These are phyloP conservation scores for Acleris emargana DNA, from an alignment of 2,888 invertebrate genomes.

Conservation along the genomic window DNA sequence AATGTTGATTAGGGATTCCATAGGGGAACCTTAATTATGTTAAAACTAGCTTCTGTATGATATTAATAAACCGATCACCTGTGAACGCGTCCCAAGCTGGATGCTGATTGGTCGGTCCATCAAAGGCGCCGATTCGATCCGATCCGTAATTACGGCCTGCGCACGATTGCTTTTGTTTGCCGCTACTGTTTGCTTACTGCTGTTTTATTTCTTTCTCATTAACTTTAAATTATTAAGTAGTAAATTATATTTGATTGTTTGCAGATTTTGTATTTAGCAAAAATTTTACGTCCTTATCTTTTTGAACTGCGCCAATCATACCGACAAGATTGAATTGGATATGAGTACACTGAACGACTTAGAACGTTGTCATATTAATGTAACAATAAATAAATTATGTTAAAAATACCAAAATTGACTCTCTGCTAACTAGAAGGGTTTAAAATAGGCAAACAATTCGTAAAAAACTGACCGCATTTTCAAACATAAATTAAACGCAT, in stretches of 20 bases:
- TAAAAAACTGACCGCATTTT: no score
- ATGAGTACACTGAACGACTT: no score
- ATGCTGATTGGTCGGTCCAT: conserved; percentile 41
- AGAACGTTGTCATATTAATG: no score
- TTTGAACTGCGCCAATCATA: no score
- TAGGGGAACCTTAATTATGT: neutral
- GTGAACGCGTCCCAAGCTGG: conserved; percentile 6
- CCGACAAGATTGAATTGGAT: no score
- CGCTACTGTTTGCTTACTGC: conserved; percentile 37
- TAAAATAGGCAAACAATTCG: no score
- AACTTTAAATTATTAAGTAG: conserved; percentile 1
- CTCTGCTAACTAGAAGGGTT: no score
- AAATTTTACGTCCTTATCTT: neutral
- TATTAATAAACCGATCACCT: neutral
- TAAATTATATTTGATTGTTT: conserved; percentile 10
- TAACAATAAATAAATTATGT: no score
- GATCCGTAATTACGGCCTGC: conserved; percentile 25
- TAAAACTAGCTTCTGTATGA: neutral
- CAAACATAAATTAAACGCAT: no score
- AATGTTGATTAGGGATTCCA: no score
- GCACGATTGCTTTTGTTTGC: conserved; percentile 13
- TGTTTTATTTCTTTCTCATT: conserved; percentile 5
- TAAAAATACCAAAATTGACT: no score
- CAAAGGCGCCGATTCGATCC: conserved; percentile 53
- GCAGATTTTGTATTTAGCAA: neutral